A percentile compares a stretch with the other conserved stretches of the same genome.
phyloP scores from a whole-genome alignment of 2,797 vertebrate species.

The Gymnothorax javanicus region DNA sequence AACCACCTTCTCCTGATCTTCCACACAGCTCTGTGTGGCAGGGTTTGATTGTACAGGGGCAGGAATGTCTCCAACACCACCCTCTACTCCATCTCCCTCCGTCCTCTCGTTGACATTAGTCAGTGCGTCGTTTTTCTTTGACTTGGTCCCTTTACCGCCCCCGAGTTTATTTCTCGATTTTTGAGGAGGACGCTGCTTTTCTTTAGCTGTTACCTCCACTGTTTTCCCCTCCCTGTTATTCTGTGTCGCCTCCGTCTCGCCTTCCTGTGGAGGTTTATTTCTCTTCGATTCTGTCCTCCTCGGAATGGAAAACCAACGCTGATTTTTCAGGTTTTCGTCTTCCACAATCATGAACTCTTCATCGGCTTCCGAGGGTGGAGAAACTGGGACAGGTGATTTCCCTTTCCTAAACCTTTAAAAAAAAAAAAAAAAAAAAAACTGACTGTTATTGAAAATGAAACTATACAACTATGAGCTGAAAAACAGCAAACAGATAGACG shows the following conservation, averaged over 20 bases:
- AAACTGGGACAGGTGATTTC: constrained; percentile 38
- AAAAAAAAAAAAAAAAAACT: constrained; percentile 28
- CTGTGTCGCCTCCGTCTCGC: background rate
- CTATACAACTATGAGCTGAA: background rate
- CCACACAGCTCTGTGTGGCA: background rate
- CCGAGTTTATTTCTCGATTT: background rate
- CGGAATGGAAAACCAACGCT: constrained; percentile 61
- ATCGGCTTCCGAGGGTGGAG: constrained; percentile 56
- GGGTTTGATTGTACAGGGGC: background rate
- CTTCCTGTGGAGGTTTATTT: background rate
- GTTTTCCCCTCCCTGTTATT: background rate
- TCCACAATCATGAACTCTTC: constrained; percentile 75
- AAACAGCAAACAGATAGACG: background rate
- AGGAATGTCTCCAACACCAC: constrained; percentile 34
- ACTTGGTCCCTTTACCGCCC: background rate
- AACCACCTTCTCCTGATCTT: constrained; percentile 9
- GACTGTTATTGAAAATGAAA: background rate
- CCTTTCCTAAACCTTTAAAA: constrained; percentile 49
- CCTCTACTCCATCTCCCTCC: constrained; percentile 39
- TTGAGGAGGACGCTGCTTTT: background rate
- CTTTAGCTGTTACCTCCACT: background rate
- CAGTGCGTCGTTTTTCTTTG: background rate
- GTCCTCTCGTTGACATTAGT: constrained; percentile 30
- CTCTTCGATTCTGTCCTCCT: constrained; percentile 39
- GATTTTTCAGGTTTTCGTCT: constrained; percentile 50